phyloP scores from a whole-genome alignment of 2,888 invertebrate genomes.

The Pomacea canaliculata region DNA sequence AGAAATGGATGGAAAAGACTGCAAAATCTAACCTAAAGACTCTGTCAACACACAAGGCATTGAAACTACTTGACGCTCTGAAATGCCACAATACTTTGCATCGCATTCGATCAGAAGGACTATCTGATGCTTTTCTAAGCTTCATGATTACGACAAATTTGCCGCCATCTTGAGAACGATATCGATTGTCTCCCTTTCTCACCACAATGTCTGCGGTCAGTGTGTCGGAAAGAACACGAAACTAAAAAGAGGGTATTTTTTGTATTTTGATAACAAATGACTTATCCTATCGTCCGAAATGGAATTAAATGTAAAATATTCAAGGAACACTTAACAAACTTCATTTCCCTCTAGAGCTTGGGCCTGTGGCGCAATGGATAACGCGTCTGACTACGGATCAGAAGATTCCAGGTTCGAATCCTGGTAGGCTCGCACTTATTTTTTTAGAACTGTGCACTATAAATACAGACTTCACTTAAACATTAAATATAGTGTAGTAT shows the following conservation, averaged over 20 bases:
- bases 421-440: not conserved
- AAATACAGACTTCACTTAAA: not conserved
- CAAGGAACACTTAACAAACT: too few relatives aligned
- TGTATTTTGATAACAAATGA: not conserved
- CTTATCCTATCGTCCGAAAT: too few relatives aligned
- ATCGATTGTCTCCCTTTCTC: not conserved
- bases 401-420: too few relatives aligned
- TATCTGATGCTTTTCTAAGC: conserved; percentile 6
- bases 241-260: not conserved
- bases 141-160: conserved; percentile 1
- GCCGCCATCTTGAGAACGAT: conserved; percentile 12
- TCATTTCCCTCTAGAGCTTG: accelerated
- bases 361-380: too few relatives aligned
- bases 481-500: too few relatives aligned
- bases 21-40: conserved; percentile 1
- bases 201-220: too few relatives aligned
- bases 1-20: not conserved
- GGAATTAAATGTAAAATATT: too few relatives aligned
- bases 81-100: conserved; percentile 17
- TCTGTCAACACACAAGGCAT: conserved; percentile 15
- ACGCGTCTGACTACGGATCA: too few relatives aligned
- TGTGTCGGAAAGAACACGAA: not conserved
- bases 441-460: not conserved
- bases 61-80: conserved; percentile 3
- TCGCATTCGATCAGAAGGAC: not conserved